These are phyloP conservation scores for Pachydiplax longipennis DNA, from an alignment of 2,888 invertebrate species.

Conservation along the genomic window DNA sequence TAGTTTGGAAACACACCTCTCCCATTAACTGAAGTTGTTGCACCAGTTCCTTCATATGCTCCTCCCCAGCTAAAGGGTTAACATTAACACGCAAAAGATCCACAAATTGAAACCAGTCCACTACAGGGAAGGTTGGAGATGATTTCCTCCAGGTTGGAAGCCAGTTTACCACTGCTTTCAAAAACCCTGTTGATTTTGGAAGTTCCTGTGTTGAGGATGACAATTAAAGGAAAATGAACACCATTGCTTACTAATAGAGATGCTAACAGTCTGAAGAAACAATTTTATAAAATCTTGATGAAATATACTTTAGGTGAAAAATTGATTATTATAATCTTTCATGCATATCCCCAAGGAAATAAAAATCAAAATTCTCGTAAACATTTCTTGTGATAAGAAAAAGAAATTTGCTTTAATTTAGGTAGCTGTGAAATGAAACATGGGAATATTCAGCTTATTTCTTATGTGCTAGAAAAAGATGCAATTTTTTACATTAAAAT, in stretches of 20 bases:
- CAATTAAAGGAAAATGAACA: not conserved
- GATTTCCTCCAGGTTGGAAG: slow-evolving; percentile 63
- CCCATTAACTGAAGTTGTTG: slow-evolving; percentile 71
- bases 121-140: slow-evolving; percentile 68
- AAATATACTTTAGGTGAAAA: too few relatives aligned
- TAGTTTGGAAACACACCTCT: slow-evolving; percentile 61
- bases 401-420: too few relatives aligned
- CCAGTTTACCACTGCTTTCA: slow-evolving; percentile 66
- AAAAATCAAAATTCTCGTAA: too few relatives aligned
- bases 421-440: too few relatives aligned
- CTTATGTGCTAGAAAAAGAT: too few relatives aligned
- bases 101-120: slow-evolving; percentile 67
- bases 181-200: slow-evolving; percentile 66
- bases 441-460: too few relatives aligned
- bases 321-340: too few relatives aligned
- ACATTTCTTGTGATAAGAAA: too few relatives aligned
- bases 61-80: slow-evolving; percentile 71
- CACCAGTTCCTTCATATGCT: slow-evolving; percentile 69
- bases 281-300: not conserved
- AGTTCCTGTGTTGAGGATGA: slow-evolving; percentile 58
- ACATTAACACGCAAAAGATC: slow-evolving; percentile 66
- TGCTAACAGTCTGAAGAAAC: not conserved
- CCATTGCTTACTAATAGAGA: not conserved
- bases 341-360: too few relatives aligned
- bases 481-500: too few relatives aligned